A percentile compares a stretch with the other conserved stretches of the same genome.
phyloP scores from a whole-genome alignment of 2,113 vertebrate species.

The Anas platyrhynchos region DNA sequence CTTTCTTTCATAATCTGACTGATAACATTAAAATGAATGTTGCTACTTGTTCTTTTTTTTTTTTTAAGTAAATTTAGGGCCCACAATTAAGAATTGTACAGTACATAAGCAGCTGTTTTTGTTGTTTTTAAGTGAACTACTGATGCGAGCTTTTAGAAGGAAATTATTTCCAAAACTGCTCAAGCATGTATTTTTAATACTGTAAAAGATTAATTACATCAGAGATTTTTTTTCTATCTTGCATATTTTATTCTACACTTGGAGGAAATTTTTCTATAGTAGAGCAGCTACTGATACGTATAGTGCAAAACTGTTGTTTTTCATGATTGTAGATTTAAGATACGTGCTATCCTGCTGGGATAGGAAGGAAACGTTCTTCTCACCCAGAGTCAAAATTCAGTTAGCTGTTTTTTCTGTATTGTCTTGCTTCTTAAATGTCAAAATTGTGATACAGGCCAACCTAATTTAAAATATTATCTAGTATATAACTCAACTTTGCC shows the following conservation, averaged over 20 bases:
- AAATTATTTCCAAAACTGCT: not conserved
- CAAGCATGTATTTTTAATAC: constrained; percentile 6
- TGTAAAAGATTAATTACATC: not conserved
- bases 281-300: not conserved
- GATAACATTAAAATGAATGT: rapidly evolving
- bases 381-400: not conserved
- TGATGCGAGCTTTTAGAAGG: not conserved
- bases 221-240: not conserved
- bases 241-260: not conserved
- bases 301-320: not conserved
- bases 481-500: not conserved
- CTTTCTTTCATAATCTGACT: not conserved
- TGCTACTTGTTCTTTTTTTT: not conserved
- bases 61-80: not conserved
- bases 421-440: not conserved
- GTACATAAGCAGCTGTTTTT: not conserved
- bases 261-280: not conserved
- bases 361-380: not conserved
- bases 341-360: not conserved
- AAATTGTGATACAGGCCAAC: not conserved
- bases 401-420: not conserved
- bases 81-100: not conserved
- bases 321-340: not conserved
- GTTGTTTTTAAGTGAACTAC: not conserved
- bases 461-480: not conserved